Percentiles rank a stretch among this genome's conserved stretches.
Evolutionary conservation across 2,113 vertebrate genomes (phyloP).

Genomic region (Mastomys natalensis): DNA sequence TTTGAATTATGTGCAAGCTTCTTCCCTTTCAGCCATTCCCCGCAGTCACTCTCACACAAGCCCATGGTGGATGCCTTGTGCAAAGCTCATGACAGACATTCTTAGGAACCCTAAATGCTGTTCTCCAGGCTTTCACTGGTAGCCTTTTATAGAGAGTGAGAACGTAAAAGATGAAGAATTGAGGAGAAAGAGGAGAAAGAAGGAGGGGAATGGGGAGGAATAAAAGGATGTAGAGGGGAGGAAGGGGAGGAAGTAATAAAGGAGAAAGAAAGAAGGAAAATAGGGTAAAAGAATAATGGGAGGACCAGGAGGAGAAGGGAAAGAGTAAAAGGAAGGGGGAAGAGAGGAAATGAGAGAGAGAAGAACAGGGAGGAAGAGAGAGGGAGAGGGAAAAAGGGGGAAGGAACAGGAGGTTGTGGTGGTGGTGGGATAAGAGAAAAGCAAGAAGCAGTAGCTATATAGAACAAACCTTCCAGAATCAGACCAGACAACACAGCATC

Average conservation of each 20-base stretch:
- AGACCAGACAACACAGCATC: not conserved
- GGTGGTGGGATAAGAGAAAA: not conserved
- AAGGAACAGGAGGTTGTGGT: not conserved
- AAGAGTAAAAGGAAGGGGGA: not conserved
- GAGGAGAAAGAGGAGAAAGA: not conserved
- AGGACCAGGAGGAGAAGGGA: not conserved
- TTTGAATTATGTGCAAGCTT: not conserved
- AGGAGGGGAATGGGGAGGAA: not conserved
- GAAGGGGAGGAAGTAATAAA: not conserved
- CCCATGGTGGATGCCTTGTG: not conserved
- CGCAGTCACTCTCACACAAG: not conserved
- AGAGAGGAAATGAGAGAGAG: no score
- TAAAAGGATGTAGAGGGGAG: not conserved
- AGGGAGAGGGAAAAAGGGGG: not conserved
- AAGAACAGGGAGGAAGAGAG: accelerated
- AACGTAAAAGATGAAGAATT: not conserved
- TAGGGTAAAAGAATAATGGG: no score
- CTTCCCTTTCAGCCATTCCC: not conserved
- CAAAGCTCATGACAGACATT: not conserved
- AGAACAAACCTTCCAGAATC: not conserved
- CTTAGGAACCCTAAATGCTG: not conserved
- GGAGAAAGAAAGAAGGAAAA: not conserved
- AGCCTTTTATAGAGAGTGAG: not conserved
- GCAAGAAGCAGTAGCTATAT: not conserved
- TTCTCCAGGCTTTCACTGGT: not conserved